phyloP scores from a whole-genome alignment of 2,888 invertebrate genomes.

The Pachydiplax longipennis region DNA sequence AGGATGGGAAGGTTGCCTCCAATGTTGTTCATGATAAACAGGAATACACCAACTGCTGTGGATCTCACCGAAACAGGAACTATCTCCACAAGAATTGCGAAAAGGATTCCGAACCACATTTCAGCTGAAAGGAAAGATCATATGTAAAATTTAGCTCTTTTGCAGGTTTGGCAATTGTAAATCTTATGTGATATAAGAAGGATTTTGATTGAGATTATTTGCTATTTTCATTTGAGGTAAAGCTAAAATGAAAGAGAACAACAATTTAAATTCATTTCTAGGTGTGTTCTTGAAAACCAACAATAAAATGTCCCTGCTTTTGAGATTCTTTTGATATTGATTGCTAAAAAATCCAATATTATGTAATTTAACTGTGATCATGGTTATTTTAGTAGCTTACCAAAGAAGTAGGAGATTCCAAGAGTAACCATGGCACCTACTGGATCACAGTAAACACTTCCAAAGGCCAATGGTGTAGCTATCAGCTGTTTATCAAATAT shows the following conservation, averaged over 20 bases:
- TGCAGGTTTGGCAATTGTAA: no score
- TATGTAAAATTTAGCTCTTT: no score
- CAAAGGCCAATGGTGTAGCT: slow-evolving; percentile 84
- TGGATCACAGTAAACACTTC: slow-evolving; percentile 82
- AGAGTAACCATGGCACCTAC: slow-evolving; percentile 87
- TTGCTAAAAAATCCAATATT: slow-evolving; percentile 11
- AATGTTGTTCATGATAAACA: slow-evolving; percentile 92
- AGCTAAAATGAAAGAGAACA: no score
- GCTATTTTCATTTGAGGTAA: no score
- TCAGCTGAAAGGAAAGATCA: slow-evolving; percentile 71
- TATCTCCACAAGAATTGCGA: slow-evolving; percentile 88
- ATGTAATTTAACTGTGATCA: no score
- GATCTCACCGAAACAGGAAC: slow-evolving; percentile 79
- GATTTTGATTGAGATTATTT: no score
- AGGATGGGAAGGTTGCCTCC: slow-evolving; percentile 89
- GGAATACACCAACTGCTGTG: slow-evolving; percentile 84
- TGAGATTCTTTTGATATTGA: no score
- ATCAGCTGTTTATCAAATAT: slow-evolving; percentile 65
- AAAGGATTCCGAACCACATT: slow-evolving; percentile 94
- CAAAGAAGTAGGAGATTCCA: slow-evolving; percentile 88
- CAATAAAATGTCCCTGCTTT: no score
- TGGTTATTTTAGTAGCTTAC: slow-evolving; percentile 66
- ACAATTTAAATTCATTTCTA: no score
- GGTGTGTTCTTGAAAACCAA: no score
- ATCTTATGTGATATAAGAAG: no score